phyloP scores from a whole-genome alignment of 1,140 invertebrate genomes.

The Pachypsylla venusta region DNA sequence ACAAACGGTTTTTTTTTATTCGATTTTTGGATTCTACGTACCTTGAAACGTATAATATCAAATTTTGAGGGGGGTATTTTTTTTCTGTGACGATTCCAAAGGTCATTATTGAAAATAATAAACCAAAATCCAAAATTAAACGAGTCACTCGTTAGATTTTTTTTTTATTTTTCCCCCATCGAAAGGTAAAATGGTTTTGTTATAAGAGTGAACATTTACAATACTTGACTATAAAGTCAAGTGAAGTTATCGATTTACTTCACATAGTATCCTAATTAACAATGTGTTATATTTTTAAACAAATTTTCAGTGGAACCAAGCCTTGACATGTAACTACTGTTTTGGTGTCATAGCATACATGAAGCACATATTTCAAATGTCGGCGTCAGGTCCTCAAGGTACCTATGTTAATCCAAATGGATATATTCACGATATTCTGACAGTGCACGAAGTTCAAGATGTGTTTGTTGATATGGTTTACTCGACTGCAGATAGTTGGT shows the following conservation, averaged over 20 bases:
- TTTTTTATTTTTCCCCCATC: neutral
- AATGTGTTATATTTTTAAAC: neutral
- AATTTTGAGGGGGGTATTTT: too few relatives aligned
- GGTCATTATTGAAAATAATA: too few relatives aligned
- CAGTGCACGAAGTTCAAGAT: slow-evolving; percentile 45
- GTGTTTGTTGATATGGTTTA: slow-evolving; percentile 38
- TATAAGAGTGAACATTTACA: neutral
- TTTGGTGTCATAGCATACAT: slow-evolving; percentile 43
- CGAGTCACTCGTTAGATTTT: too few relatives aligned
- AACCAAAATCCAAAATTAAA: too few relatives aligned
- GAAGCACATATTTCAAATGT: slow-evolving; percentile 63
- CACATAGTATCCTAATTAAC: neutral
- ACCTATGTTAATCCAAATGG: slow-evolving; percentile 70
- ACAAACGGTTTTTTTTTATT: too few relatives aligned
- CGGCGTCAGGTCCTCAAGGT: slow-evolving; percentile 58
- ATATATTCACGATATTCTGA: slow-evolving; percentile 66
- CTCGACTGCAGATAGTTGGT: slow-evolving; percentile 63
- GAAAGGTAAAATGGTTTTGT: slow-evolving; percentile 7
- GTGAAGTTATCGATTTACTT: neutral
- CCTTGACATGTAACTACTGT: slow-evolving; percentile 50
- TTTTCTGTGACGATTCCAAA: too few relatives aligned
- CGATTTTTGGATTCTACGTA: too few relatives aligned
- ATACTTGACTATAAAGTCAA: neutral
- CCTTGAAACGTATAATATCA: too few relatives aligned
- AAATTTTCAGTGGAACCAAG: slow-evolving; percentile 30